phyloP scores from a whole-genome alignment of 1,140 invertebrate species.

The Eulimnadia texana region DNA sequence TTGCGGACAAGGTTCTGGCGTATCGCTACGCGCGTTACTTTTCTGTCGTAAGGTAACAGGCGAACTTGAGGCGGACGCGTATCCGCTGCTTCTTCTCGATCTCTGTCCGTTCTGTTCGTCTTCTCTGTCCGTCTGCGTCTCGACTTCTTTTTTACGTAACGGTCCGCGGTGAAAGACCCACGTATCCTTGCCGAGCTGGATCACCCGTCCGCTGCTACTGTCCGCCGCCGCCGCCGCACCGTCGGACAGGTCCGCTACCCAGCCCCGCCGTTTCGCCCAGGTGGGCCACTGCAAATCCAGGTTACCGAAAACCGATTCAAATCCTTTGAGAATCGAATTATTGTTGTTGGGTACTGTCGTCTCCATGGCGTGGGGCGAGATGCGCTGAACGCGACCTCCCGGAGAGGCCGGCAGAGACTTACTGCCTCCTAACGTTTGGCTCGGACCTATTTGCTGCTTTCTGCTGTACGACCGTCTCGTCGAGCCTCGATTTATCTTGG shows the following conservation, averaged over 20 bases:
- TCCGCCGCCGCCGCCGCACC: neutral
- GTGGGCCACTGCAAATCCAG: conserved; percentile 11
- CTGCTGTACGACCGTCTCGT: neutral
- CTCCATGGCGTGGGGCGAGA: neutral
- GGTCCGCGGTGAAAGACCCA: conserved; percentile 10
- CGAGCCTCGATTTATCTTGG: neutral
- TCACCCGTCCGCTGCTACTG: conserved; percentile 10
- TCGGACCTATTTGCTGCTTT: too few species aligned
- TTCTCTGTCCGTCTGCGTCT: neutral
- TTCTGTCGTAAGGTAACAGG: conserved; percentile 3
- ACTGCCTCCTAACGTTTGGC: too few species aligned
- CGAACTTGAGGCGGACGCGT: conserved; percentile 14
- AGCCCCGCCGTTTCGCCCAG: conserved; percentile 15
- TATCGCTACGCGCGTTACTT: too few species aligned
- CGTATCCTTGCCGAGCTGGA: conserved; percentile 10
- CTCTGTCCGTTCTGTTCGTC: conserved; percentile 8
- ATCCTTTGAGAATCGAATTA: neutral
- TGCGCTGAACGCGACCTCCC: neutral
- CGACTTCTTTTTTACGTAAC: neutral
- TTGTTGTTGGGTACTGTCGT: too few species aligned
- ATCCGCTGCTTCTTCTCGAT: conserved; percentile 14
- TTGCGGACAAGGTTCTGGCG: neutral
- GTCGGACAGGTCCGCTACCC: conserved; percentile 4
- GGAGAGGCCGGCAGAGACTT: neutral
- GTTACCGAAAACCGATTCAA: neutral